phyloP scores from a whole-genome alignment of 2,888 invertebrate species.

The Lasioglossum villosulum region DNA sequence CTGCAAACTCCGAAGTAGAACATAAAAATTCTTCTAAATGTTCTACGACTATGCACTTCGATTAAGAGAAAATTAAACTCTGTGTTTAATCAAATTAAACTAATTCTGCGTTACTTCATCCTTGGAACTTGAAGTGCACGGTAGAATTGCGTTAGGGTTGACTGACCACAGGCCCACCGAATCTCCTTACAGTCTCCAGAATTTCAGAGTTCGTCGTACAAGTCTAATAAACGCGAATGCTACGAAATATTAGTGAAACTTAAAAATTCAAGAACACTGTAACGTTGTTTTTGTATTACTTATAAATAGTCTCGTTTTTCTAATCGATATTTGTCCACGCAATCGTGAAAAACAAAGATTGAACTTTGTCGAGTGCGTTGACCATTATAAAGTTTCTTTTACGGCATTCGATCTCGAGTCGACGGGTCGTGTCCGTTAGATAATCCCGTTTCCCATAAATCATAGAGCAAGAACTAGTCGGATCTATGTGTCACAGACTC shows the following conservation, averaged over 20 bases:
- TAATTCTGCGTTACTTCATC: neutral
- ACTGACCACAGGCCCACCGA: neutral
- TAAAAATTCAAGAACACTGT: too few relatives aligned
- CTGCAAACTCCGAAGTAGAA: neutral
- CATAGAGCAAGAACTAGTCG: constrained; percentile 7
- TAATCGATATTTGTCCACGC: too few relatives aligned
- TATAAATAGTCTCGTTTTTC: too few relatives aligned
- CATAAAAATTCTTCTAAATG: too few relatives aligned
- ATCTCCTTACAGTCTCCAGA: neutral
- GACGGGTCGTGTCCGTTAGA: neutral
- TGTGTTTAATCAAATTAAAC: too few relatives aligned
- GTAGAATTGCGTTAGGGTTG: neutral
- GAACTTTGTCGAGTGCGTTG: neutral
- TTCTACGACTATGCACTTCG: neutral
- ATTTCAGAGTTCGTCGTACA: neutral
- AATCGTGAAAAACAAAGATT: neutral
- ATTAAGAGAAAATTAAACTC: too few relatives aligned
- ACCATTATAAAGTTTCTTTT: neutral
- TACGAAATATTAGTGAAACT: too few relatives aligned
- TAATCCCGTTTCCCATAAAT: neutral
- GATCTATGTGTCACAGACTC: neutral
- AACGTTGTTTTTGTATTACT: too few relatives aligned
- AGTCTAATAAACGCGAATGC: too few relatives aligned
- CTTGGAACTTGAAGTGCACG: neutral
- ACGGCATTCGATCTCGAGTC: neutral